Evolutionary conservation across 1,140 invertebrate species (phyloP).

Genomic region (Diabrotica undecimpunctata): DNA sequence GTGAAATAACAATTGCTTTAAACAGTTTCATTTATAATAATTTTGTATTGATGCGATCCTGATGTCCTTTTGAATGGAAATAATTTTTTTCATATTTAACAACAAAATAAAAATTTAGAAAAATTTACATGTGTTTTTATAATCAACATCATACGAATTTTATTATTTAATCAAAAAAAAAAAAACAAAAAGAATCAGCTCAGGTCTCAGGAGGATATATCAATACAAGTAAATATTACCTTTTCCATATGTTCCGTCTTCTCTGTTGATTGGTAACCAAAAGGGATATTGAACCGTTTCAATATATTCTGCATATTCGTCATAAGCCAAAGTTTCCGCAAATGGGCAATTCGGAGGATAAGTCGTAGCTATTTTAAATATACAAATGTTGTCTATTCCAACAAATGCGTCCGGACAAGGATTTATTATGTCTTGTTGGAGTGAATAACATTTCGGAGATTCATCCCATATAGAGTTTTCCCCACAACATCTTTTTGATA

Average conservation of each 20-base stretch:
- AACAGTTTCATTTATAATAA: too few species aligned
- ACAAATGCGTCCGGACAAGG: constrained; percentile 2
- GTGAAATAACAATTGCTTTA: too few species aligned
- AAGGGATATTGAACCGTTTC: constrained; percentile 17
- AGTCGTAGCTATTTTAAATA: constrained; percentile 17
- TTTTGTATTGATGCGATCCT: too few species aligned
- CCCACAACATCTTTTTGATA: background rate
- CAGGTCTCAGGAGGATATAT: too few species aligned
- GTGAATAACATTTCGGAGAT: background rate
- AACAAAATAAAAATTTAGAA: too few species aligned
- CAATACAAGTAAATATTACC: background rate
- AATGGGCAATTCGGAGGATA: constrained; percentile 29
- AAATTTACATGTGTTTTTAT: too few species aligned
- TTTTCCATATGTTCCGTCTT: constrained; percentile 14
- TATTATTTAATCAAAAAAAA: too few species aligned
- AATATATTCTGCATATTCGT: constrained; percentile 11
- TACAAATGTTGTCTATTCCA: constrained; percentile 4
- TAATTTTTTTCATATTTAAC: too few species aligned
- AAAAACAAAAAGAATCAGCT: too few species aligned
- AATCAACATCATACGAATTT: too few species aligned
- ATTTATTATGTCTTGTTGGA: constrained; percentile 6
- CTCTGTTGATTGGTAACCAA: constrained; percentile 27
- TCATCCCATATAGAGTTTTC: background rate
- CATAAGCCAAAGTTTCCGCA: constrained; percentile 13
- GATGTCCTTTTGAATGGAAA: too few species aligned